Evolutionary conservation across 1,140 invertebrate genomes (phyloP).

Genomic region (Phocides pigmalion): DNA sequence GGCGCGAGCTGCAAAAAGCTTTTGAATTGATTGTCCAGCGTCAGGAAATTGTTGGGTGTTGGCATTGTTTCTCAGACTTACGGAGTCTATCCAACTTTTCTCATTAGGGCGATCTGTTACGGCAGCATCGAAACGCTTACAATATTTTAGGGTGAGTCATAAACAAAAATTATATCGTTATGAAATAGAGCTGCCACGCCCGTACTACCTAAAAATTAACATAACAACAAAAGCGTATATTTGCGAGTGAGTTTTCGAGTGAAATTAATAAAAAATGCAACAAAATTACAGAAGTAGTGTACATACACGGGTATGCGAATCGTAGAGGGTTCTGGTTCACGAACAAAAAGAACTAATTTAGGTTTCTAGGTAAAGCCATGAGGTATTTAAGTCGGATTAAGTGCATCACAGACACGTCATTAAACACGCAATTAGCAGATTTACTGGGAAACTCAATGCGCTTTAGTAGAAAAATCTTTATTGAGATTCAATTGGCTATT

Average conservation of each 20-base stretch:
- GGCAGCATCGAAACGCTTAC: slow-evolving; percentile 55
- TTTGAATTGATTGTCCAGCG: slow-evolving; percentile 67
- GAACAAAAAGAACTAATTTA: not conserved
- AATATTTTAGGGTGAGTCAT: slow-evolving; percentile 50
- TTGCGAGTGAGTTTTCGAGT: not conserved
- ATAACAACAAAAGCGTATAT: slow-evolving; percentile 7
- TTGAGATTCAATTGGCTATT: too few species aligned
- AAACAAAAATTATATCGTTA: slow-evolving; percentile 49
- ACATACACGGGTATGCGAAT: not conserved
- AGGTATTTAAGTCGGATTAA: too few species aligned
- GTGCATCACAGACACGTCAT: too few species aligned
- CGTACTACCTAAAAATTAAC: slow-evolving; percentile 16
- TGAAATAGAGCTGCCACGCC: slow-evolving; percentile 11
- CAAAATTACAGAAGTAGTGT: not conserved
- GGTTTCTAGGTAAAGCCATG: too few species aligned
- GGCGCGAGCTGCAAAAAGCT: slow-evolving; percentile 46
- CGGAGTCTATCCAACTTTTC: slow-evolving; percentile 70
- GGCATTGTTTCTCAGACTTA: slow-evolving; percentile 63
- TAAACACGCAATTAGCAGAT: too few species aligned
- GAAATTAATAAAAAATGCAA: slow-evolving; percentile 3
- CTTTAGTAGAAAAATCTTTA: too few species aligned
- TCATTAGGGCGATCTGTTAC: slow-evolving; percentile 68
- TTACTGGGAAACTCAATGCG: too few species aligned
- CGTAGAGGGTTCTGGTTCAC: not conserved
- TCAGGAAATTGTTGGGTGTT: slow-evolving; percentile 57